Conservation (phyloP, 2,797 vertebrate species). For the Myoxocephalus aenaeus region DNA sequence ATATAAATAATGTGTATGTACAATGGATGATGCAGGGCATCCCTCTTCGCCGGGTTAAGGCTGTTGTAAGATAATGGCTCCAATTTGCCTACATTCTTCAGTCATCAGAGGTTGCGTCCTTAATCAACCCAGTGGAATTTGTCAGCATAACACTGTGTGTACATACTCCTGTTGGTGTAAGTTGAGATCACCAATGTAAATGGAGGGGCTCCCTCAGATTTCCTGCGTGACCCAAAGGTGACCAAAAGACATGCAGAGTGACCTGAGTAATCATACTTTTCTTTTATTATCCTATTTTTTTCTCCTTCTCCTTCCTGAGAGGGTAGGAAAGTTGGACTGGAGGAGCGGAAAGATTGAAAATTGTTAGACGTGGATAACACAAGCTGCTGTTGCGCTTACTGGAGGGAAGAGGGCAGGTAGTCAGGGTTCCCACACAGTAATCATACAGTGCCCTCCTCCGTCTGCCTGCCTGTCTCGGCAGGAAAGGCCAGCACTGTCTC, state of each 20-base stretch:
- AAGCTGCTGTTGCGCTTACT: slow-evolving; percentile 30
- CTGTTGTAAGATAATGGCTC: slow-evolving; percentile 36
- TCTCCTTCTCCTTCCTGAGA: slow-evolving; percentile 46
- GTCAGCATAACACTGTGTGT: slow-evolving; percentile 65
- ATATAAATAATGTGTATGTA: slow-evolving; percentile 19
- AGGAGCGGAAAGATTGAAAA: slow-evolving; percentile 57
- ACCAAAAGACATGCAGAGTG: slow-evolving; percentile 51
- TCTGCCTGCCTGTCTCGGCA: slow-evolving; percentile 54
- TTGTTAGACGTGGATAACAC: slow-evolving; percentile 49
- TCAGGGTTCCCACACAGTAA: slow-evolving; percentile 50
- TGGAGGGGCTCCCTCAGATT: slow-evolving; percentile 46
- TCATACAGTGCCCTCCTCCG: slow-evolving; percentile 37
- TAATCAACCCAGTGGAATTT: slow-evolving; percentile 66
- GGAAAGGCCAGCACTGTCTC: slow-evolving; percentile 54
- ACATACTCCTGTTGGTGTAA: slow-evolving; percentile 56
- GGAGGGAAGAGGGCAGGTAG: slow-evolving; percentile 54
- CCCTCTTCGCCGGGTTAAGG: slow-evolving; percentile 15
- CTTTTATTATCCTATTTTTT: slow-evolving; percentile 19
- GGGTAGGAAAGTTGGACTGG: slow-evolving; percentile 54
- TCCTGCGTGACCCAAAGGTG: slow-evolving; percentile 36
- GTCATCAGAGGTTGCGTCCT: slow-evolving; percentile 64
- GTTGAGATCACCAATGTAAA: slow-evolving; percentile 51
- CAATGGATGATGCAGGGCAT: slow-evolving; percentile 10
- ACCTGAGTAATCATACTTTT: slow-evolving; percentile 43
- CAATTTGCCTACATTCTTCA: slow-evolving; percentile 54